Conservation (phyloP, 2,888 invertebrate genomes). For the Clanis bilineata region DNA sequence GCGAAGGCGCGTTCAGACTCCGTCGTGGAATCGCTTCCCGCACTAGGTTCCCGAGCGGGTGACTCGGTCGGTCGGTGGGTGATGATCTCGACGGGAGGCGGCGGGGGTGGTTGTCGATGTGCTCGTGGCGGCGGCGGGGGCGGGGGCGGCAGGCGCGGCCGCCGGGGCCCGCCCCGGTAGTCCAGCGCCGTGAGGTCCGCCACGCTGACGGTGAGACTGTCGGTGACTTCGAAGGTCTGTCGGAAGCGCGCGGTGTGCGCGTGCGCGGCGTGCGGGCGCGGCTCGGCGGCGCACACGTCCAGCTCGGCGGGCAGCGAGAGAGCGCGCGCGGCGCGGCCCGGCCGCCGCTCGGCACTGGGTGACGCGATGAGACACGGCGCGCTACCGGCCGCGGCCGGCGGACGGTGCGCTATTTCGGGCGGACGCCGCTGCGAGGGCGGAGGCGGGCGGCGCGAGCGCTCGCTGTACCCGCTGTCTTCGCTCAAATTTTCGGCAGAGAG, state of each 20-base stretch:
- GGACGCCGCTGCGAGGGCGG: constrained; percentile 53
- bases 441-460: constrained; percentile 72
- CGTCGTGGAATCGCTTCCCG: constrained; percentile 73
- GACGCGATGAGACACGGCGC: constrained; percentile 63
- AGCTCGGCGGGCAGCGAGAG: constrained; percentile 85
- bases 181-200: constrained; percentile 83
- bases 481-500: constrained; percentile 90
- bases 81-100: constrained; percentile 49
- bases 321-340: constrained; percentile 67
- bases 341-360: constrained; percentile 60
- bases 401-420: constrained; percentile 62
- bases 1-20: constrained; percentile 74
- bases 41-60: constrained; percentile 68
- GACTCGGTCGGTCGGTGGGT: constrained; percentile 46
- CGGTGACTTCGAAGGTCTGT: constrained; percentile 73
- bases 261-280: constrained; percentile 56
- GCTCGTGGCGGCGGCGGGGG: constrained; percentile 47
- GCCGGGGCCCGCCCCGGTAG: constrained; percentile 71
- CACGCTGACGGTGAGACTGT: constrained; percentile 83
- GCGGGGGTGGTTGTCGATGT: constrained; percentile 47
- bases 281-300: constrained; percentile 83
- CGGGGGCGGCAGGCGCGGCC: constrained; percentile 67
- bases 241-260: constrained; percentile 70
- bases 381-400: constrained; percentile 62
- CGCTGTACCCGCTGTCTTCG: constrained; percentile 91